phyloP scores from a whole-genome alignment of 2,113 vertebrate species.

The Gymnobelideus leadbeateri region DNA sequence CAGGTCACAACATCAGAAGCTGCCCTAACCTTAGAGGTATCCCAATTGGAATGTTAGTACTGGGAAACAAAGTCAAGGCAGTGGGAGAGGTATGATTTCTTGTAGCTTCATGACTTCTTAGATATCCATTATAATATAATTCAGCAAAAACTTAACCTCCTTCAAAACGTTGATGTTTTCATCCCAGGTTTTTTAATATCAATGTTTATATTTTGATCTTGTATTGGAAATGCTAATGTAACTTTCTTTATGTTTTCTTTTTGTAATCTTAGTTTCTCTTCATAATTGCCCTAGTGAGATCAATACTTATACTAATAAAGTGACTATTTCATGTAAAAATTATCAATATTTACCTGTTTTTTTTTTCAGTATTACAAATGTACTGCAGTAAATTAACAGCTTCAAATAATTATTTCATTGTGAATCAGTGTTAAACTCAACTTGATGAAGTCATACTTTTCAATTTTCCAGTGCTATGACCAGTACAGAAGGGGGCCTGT shows the following conservation, averaged over 20 bases:
- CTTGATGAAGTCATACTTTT: constrained; percentile 51
- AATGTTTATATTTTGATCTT: constrained; percentile 69
- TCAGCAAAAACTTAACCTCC: constrained; percentile 79
- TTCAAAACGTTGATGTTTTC: constrained; percentile 82
- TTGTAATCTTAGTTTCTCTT: constrained; percentile 56
- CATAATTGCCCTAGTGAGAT: constrained; percentile 56
- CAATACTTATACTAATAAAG: constrained; percentile 49
- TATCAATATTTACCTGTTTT: constrained; percentile 60
- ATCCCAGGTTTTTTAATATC: constrained; percentile 71
- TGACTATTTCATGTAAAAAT: constrained; percentile 65
- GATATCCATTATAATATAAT: constrained; percentile 85
- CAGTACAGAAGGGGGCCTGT: constrained; percentile 55
- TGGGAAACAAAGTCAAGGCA: constrained; percentile 99
- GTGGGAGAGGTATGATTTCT: constrained; percentile 99
- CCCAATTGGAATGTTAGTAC: constrained; percentile 99
- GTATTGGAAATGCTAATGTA: constrained; percentile 73
- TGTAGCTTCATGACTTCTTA: constrained; percentile 93
- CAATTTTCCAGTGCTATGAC: constrained; percentile 58
- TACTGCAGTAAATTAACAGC: constrained; percentile 58
- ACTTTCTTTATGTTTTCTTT: constrained; percentile 73
- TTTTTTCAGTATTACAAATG: constrained; percentile 70
- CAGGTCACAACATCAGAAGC: constrained; percentile 99
- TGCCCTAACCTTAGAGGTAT: constrained; percentile 99
- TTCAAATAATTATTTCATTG: constrained; percentile 56
- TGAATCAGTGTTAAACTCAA: constrained; percentile 53